Percentiles rank a stretch among this genome's conserved stretches.
Evolutionary conservation across 2,888 invertebrate genomes (phyloP).

Genomic region (Synergus umbraculus): DNA sequence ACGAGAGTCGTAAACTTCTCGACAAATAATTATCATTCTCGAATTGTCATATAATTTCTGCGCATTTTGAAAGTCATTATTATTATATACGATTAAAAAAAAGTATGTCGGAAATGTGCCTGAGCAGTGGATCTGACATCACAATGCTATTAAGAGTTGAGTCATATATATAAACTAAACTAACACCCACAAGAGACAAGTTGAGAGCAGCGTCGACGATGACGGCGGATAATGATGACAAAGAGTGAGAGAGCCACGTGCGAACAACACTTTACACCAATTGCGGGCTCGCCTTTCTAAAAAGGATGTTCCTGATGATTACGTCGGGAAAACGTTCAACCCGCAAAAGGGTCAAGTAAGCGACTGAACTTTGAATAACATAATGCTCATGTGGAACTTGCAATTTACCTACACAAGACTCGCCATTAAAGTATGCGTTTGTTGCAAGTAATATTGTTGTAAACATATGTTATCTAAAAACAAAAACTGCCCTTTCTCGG

Average conservation of each 20-base stretch:
- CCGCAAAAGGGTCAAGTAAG: conserved; percentile 38
- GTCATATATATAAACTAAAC: conserved; percentile 39
- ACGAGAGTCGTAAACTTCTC: conserved; percentile 34
- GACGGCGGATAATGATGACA: conserved; percentile 30
- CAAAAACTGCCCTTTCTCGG: neutral
- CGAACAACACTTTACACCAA: conserved; percentile 53
- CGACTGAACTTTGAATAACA: conserved; percentile 44
- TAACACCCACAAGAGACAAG: conserved; percentile 32
- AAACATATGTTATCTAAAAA: neutral
- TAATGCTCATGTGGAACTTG: conserved; percentile 53
- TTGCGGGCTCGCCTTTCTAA: conserved; percentile 53
- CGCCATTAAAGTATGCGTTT: neutral
- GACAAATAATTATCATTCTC: conserved; percentile 45
- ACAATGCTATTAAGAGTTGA: conserved; percentile 39
- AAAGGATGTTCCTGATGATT: conserved; percentile 56
- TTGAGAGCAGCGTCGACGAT: neutral
- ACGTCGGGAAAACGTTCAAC: conserved; percentile 47
- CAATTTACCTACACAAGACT: conserved; percentile 41
- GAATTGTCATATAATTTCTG: conserved; percentile 43
- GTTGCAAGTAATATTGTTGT: too few relatives aligned
- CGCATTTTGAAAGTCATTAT: conserved; percentile 46
- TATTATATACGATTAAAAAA: conserved; percentile 47
- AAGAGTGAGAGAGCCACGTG: conserved; percentile 48
- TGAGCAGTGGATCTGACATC: conserved; percentile 38
- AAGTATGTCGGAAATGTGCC: neutral